phyloP scores from a whole-genome alignment of 2,113 vertebrate species.

The Hydrolagus affinis region DNA sequence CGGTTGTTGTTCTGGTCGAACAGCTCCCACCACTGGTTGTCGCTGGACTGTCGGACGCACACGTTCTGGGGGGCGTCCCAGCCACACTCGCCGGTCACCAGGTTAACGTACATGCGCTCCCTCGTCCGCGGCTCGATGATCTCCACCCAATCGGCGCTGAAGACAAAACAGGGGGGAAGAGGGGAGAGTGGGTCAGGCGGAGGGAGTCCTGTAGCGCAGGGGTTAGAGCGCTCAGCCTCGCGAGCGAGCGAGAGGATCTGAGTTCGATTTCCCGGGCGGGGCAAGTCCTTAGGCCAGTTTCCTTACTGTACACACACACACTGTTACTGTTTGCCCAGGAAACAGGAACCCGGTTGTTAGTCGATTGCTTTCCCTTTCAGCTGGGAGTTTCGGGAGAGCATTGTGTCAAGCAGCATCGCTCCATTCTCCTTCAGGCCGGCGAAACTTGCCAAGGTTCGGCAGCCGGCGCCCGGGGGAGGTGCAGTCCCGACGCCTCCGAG shows the following conservation, averaged over 20 bases:
- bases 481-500: not conserved
- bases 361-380: too few relatives aligned
- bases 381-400: too few relatives aligned
- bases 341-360: too few relatives aligned
- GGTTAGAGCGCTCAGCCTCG: too few relatives aligned
- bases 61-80: slow-evolving; percentile 70
- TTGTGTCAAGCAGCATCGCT: too few relatives aligned
- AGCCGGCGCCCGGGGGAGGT: not conserved
- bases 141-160: slow-evolving; percentile 82
- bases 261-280: too few relatives aligned
- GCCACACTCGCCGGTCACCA: slow-evolving; percentile 71
- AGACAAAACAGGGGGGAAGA: slow-evolving; percentile 26
- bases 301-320: too few relatives aligned
- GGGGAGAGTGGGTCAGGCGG: slow-evolving; percentile 7
- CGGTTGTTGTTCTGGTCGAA: slow-evolving; percentile 73
- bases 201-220: too few relatives aligned
- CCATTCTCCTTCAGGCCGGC: not conserved
- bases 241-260: too few relatives aligned
- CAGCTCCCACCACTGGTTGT: slow-evolving; percentile 85
- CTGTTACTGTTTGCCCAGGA: too few relatives aligned
- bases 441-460: not conserved
- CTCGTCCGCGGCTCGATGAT: slow-evolving; percentile 78
- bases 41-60: slow-evolving; percentile 67
- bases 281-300: too few relatives aligned
- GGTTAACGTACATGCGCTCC: slow-evolving; percentile 79